Evolutionary conservation across 1,140 invertebrate genomes (phyloP).

Genomic region (Papilio machaon): DNA sequence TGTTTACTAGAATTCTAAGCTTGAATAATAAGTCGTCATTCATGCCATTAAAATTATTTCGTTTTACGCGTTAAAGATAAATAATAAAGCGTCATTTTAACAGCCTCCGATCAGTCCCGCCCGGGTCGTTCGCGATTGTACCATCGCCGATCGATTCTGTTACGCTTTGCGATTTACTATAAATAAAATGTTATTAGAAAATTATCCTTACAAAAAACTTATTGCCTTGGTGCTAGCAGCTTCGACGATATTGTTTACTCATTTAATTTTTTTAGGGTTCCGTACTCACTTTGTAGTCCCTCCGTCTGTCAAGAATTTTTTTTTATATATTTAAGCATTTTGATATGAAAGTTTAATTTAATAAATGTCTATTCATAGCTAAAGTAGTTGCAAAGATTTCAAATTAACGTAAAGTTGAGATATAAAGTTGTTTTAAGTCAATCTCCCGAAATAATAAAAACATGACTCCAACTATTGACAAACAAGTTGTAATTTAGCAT

Average conservation of each 20-base stretch:
- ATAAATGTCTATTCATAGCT: no score
- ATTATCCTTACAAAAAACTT: conserved; percentile 26
- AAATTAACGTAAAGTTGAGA: no score
- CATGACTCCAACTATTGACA: neutral
- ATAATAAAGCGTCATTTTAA: neutral
- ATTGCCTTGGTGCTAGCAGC: conserved; percentile 19
- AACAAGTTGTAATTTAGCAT: neutral
- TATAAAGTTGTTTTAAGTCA: neutral
- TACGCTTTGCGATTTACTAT: conserved; percentile 18
- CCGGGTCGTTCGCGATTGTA: conserved; percentile 19
- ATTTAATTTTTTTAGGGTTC: neutral
- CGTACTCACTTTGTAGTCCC: no score
- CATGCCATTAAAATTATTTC: neutral
- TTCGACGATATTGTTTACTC: neutral
- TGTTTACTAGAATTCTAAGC: no score
- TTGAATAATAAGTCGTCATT: neutral
- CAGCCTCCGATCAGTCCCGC: neutral
- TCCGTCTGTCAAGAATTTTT: no score
- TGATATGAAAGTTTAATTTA: no score
- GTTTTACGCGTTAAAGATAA: neutral
- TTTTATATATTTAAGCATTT: no score
- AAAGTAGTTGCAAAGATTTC: no score
- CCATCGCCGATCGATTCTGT: conserved; percentile 32
- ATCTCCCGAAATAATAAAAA: neutral
- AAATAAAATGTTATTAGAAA: conserved; percentile 37